Base-by-base conservation (phyloP, 1,140 invertebrate species). In the Drosophila navojoa region DNA sequence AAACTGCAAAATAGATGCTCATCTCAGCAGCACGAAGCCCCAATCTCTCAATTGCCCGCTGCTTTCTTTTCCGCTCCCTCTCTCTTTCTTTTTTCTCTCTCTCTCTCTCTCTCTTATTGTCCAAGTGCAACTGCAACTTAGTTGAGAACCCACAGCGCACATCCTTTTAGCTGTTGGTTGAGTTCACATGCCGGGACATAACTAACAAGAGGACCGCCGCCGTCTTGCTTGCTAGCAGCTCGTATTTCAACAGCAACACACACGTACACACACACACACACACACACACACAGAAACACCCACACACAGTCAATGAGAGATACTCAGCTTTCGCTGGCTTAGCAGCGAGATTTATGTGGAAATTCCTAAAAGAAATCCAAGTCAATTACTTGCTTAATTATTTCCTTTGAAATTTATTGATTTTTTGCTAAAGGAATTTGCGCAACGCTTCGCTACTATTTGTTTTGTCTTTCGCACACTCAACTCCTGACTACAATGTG, bases 341-440 rank as follows among this genome's bases (percentile, higher is more conserved):
- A 89, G 80, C 80, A 74, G 77, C 52, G 77, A 90, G 86, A 90
- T 90, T 90, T 90, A 90, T 90, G 87, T 81, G 84, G 79, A 85
- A 90, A 90, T 90, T 90, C 79, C 79, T 82, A 80, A 90, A 87
- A 90, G 81, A 90, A 90, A 90, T 90, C 86, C 86, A 90, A 90
- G 86, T 90, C 86, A 90, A 90, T 90, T 90, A 90, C 82, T 87
- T 90, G 87, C 87, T 87, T 90, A 90, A 90, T 90, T 90, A 90
- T 90, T 90, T 90, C 81, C 86, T 90, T 86, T 82, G 86, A 90
- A 87, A 90, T 82, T 90, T 90, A 90, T 90, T 84, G 86, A 87
- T 87, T 90, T 90, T 76, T 87, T 74, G 42, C 49, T 49, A 58
- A 67, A 71, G 81, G 77, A 86, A 85, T 85, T 77, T 75, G 45